Conservation (phyloP, 2,113 vertebrate genomes). For the Callocephalon fimbriatum region DNA sequence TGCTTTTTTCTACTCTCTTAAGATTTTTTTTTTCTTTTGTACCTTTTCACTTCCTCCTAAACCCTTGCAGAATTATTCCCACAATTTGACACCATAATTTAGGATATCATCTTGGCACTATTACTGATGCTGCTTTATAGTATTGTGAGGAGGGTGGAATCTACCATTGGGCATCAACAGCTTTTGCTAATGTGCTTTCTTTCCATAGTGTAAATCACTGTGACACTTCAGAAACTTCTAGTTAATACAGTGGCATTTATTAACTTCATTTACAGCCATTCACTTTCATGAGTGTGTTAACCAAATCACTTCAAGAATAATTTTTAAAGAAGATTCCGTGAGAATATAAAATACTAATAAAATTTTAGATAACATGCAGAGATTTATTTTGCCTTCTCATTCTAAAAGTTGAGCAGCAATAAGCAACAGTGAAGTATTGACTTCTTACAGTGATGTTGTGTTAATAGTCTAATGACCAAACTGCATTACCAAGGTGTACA, state of each 20-base stretch:
- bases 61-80: not conserved
- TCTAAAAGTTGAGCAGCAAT: not conserved
- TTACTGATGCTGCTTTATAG: not conserved
- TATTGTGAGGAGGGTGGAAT: not conserved
- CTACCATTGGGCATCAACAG: not conserved
- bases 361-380: not conserved
- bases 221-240: not conserved
- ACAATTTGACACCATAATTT: not conserved
- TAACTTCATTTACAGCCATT: not conserved
- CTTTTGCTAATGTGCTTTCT: not conserved
- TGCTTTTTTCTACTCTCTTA: not conserved
- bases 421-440: not conserved
- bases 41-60: not conserved
- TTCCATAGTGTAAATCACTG: not conserved
- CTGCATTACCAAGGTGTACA: not conserved
- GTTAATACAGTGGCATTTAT: not conserved
- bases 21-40: not conserved
- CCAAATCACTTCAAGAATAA: not conserved
- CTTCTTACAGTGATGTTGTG: not conserved
- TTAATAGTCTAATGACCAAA: not conserved
- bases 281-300: not conserved
- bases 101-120: not conserved
- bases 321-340: not conserved
- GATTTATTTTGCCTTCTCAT: not conserved
- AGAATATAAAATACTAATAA: not conserved